Base-by-base conservation (phyloP, 2,888 invertebrate genomes). In the Drosophila kanekoi region DNA sequence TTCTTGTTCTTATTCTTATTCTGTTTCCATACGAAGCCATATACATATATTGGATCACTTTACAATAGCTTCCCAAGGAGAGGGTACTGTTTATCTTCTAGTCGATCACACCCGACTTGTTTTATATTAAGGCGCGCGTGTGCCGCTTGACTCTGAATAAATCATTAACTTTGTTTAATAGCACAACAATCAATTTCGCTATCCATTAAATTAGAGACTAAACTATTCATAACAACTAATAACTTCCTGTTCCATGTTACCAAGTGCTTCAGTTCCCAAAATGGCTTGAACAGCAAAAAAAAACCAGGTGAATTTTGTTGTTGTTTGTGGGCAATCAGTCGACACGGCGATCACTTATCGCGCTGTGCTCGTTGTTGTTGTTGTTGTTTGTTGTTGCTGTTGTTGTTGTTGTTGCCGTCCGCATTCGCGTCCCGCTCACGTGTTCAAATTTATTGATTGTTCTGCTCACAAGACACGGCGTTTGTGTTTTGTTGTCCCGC, bases 401-500 rank as follows among this genome's bases (percentile, higher is more conserved):
- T 54, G 67, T 18, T 67, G 60, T 59, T 74, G 72, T 71, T 83
- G 71, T 65, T 72, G 72, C 61, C 33, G 67, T 83, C 70, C 45
- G 59, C 79, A 72, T 81, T 79, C 62, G 85, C 68, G 87, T 79
- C 77, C 90, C 90, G 92, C 90, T 92, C 91, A 92, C 91, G 92
- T 92, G 92, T 92, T 92, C 89, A 92, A 92, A 92, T 92, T 92
- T 92, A 92, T 92, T 92, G 91, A 91, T 92, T 92, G 91, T 91
- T 90, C 79, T 84, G 75, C 79, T 81, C 77, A 86, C 89, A 86
- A 87, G 77, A 81, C 72, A 85, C 83, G 83, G 88, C 81, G 86
- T 75, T 77, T 79, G 48, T 64, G 70, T 72, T 67, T 72, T 71
- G 64, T 52, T 45, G 48, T 63, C 38, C 16, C 51, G 45, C 20